Evolutionary conservation across 2,797 vertebrate genomes (phyloP).

Genomic region (Paguma larvata): DNA sequence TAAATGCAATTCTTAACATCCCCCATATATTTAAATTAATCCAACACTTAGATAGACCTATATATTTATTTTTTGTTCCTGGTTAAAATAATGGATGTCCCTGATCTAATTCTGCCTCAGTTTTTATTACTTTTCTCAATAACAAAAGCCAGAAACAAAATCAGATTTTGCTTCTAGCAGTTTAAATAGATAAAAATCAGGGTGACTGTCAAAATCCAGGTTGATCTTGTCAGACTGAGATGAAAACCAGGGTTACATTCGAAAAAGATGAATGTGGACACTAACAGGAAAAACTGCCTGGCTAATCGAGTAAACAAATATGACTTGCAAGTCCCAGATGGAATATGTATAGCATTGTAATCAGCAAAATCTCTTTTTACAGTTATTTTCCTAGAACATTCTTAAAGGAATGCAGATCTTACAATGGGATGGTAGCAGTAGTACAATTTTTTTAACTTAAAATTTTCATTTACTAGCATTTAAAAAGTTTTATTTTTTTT

Average conservation of each 20-base stretch:
- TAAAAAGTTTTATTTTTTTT: neutral
- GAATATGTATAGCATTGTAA: neutral
- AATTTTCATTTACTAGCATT: neutral
- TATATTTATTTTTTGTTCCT: conserved; percentile 71
- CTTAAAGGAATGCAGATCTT: conserved; percentile 35
- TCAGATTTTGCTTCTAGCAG: conserved; percentile 66
- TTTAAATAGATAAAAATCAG: conserved; percentile 69
- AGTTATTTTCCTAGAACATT: conserved; percentile 48
- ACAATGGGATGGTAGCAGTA: neutral
- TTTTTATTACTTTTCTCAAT: conserved; percentile 57
- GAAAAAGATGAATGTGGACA: conserved; percentile 56
- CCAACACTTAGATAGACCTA: neutral
- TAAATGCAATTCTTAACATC: conserved; percentile 53
- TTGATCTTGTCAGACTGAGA: conserved; percentile 51
- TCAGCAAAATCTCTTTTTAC: neutral
- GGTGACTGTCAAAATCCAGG: conserved; percentile 52
- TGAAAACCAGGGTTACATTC: conserved; percentile 60
- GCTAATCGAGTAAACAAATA: conserved; percentile 36
- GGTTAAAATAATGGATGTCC: conserved; percentile 74
- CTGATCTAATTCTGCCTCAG: conserved; percentile 66
- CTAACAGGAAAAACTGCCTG: conserved; percentile 32
- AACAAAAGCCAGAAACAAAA: conserved; percentile 74
- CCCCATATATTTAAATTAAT: conserved; percentile 50
- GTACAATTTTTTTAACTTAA: neutral
- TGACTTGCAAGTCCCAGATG: neutral